These are phyloP conservation scores for Diabrotica balteata DNA, from an alignment of 2,888 invertebrate species.

Conservation along the genomic window DNA sequence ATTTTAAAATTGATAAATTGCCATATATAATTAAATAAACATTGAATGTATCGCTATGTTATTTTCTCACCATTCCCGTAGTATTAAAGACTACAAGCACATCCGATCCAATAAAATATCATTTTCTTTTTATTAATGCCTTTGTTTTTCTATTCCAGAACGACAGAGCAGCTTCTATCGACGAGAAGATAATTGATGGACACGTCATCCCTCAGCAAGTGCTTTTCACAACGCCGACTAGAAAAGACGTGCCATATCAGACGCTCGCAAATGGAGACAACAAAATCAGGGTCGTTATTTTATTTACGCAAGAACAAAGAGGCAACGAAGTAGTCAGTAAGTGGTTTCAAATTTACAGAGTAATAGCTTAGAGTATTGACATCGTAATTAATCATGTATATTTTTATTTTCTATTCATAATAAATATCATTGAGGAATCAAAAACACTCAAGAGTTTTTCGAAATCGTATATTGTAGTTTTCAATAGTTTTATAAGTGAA, in stretches of 20 bases:
- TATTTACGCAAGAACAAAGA: constrained; percentile 76
- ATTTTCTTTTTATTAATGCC: neutral
- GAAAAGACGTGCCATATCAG: constrained; percentile 75
- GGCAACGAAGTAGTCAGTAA: constrained; percentile 71
- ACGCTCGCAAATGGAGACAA: constrained; percentile 85
- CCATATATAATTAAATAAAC: no score
- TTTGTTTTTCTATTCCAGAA: constrained; percentile 43
- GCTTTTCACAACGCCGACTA: constrained; percentile 84
- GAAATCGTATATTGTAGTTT: no score
- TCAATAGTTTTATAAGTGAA: no score
- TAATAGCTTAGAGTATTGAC: no score
- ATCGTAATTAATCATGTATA: no score
- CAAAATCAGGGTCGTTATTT: constrained; percentile 82
- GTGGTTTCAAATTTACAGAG: constrained; percentile 28
- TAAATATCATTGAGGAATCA: no score
- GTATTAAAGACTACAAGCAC: neutral
- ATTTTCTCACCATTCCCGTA: no score
- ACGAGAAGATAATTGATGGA: constrained; percentile 85
- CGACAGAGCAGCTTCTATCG: constrained; percentile 69
- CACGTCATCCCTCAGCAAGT: constrained; percentile 89
- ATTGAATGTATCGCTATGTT: no score
- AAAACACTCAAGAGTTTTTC: no score
- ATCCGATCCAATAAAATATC: neutral
- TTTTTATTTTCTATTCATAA: no score
- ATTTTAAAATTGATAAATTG: no score